These are phyloP conservation scores for Mycetomoellerius zeteki DNA, from an alignment of 1,140 invertebrate genomes.

Conservation along the genomic window DNA sequence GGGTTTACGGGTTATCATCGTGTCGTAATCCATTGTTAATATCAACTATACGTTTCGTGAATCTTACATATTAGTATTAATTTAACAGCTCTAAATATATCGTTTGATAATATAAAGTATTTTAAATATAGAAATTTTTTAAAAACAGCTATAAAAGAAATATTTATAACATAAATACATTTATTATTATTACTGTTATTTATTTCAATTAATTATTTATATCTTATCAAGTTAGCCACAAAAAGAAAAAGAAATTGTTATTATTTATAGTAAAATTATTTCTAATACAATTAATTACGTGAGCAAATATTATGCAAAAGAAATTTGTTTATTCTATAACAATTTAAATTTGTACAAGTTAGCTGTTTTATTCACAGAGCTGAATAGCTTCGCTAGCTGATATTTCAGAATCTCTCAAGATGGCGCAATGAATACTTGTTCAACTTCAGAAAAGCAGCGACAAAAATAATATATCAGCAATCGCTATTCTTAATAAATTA, in stretches of 20 bases:
- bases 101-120: neutral
- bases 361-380: slow-evolving; percentile 52
- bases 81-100: neutral
- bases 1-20: too few relatives aligned
- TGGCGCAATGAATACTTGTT: slow-evolving; percentile 23
- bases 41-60: too few relatives aligned
- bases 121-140: neutral
- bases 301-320: neutral
- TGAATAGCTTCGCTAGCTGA: neutral
- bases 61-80: too few relatives aligned
- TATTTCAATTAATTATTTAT: neutral
- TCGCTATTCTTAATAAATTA: slow-evolving; percentile 14
- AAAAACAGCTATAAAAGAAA: neutral
- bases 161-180: neutral
- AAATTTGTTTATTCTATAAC: neutral
- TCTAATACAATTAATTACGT: neutral
- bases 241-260: neutral
- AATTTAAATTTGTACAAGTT: neutral
- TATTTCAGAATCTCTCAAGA: slow-evolving; percentile 20
- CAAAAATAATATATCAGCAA: neutral
- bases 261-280: neutral
- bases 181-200: neutral
- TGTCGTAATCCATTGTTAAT: neutral
- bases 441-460: neutral
- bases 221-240: neutral